phyloP scores from a whole-genome alignment of 2,797 vertebrate species.

The Enoplosus armatus region DNA sequence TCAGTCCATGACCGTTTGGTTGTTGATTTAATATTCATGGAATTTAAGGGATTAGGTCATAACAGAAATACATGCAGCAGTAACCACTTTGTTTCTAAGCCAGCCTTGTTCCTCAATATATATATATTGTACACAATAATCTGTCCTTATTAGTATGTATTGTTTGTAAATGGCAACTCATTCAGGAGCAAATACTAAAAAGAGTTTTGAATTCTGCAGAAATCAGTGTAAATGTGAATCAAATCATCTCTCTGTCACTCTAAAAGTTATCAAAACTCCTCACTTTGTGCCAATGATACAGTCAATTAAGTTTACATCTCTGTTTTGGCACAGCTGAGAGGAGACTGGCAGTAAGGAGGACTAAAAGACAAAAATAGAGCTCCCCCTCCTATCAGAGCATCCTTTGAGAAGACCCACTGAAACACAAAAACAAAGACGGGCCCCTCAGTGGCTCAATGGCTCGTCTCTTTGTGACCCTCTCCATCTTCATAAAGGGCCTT shows the following conservation, averaged over 20 bases:
- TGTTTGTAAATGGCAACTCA: not conserved
- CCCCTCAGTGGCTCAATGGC: slow-evolving; percentile 88
- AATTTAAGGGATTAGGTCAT: slow-evolving; percentile 42
- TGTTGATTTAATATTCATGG: slow-evolving; percentile 55
- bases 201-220: not conserved
- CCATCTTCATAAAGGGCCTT: slow-evolving; percentile 90
- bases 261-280: slow-evolving; percentile 40
- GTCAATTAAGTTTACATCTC: slow-evolving; percentile 93
- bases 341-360: slow-evolving; percentile 80
- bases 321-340: slow-evolving; percentile 88
- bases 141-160: not conserved
- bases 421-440: slow-evolving; percentile 89
- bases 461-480: slow-evolving; percentile 89
- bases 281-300: slow-evolving; percentile 68
- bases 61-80: slow-evolving; percentile 15
- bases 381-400: slow-evolving; percentile 86
- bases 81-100: not conserved
- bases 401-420: slow-evolving; percentile 90
- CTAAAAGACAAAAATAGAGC: slow-evolving; percentile 88
- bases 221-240: not conserved
- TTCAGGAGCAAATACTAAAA: not conserved
- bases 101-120: not conserved
- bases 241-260: slow-evolving; percentile 4
- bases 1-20: slow-evolving; percentile 23
- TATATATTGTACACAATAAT: not conserved